phyloP scores from a whole-genome alignment of 2,797 vertebrate species.

The Antrozous pallidus region DNA sequence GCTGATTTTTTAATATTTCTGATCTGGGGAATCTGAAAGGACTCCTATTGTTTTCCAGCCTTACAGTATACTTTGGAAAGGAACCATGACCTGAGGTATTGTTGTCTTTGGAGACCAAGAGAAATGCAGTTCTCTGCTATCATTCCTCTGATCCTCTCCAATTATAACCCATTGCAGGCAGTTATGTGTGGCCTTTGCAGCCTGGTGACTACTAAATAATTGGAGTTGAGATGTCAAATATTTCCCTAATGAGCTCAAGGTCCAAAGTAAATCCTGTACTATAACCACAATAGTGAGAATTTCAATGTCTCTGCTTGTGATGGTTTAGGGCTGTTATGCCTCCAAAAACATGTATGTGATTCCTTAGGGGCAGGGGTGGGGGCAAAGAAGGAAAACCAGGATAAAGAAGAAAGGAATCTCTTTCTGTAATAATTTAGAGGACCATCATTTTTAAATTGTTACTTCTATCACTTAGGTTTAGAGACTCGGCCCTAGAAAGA shows the following conservation, averaged over 20 bases:
- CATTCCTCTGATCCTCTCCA: constrained; percentile 72
- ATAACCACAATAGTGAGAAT: constrained; percentile 30
- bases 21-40: constrained; percentile 69
- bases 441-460: constrained; percentile 28
- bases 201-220: constrained; percentile 62
- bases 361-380: neutral
- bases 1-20: constrained; percentile 69
- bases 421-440: constrained; percentile 54
- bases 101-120: constrained; percentile 79
- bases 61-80: constrained; percentile 71
- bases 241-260: constrained; percentile 73
- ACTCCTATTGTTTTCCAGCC: constrained; percentile 75
- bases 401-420: neutral
- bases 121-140: constrained; percentile 74
- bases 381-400: neutral
- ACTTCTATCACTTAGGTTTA: constrained; percentile 53
- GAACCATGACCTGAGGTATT: constrained; percentile 79
- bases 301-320: constrained; percentile 1
- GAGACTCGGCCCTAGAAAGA: constrained; percentile 31
- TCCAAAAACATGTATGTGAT: neutral
- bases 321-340: neutral
- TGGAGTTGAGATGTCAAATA: constrained; percentile 73
- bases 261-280: constrained; percentile 50
- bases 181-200: constrained; percentile 72
- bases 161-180: constrained; percentile 70